A percentile compares a stretch with the other conserved stretches of the same genome.
These are phyloP conservation scores for Leuciscus idus DNA, from an alignment of 2,113 vertebrate species.

Conservation along the genomic window DNA sequence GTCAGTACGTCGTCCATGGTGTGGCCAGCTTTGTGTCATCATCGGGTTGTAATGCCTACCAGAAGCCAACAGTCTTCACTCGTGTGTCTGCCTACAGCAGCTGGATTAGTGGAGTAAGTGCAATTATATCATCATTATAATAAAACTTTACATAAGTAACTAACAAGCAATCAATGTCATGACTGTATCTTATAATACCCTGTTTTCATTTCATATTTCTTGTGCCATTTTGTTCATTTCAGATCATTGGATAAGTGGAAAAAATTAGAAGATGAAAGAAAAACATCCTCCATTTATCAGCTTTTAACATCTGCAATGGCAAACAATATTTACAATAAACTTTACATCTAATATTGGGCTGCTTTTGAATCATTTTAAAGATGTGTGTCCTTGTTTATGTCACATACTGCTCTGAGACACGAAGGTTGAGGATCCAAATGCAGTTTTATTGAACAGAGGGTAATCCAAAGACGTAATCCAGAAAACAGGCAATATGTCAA, in stretches of 20 bases:
- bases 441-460: too few relatives aligned
- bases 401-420: too few relatives aligned
- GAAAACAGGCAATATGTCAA: too few relatives aligned
- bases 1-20: slow-evolving; percentile 81
- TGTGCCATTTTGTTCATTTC: slow-evolving; percentile 21
- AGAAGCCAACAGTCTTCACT: slow-evolving; percentile 90
- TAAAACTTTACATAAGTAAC: not conserved
- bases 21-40: slow-evolving; percentile 89
- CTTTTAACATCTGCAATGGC: not conserved
- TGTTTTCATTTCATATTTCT: not conserved
- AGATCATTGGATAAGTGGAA: slow-evolving; percentile 42
- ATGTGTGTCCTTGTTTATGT: not conserved
- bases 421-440: too few relatives aligned
- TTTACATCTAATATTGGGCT: not conserved
- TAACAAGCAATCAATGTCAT: not conserved
- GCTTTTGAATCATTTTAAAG: not conserved
- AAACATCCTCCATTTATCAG: not conserved
- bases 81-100: slow-evolving; percentile 84
- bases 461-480: too few relatives aligned
- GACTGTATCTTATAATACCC: not conserved
- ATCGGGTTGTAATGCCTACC: slow-evolving; percentile 78
- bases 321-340: not conserved
- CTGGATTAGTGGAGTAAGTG: slow-evolving; percentile 84
- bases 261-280: not conserved
- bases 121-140: not conserved